A percentile compares a stretch with the other conserved stretches of the same genome.
These are phyloP conservation scores for Andrena flavipes DNA, from an alignment of 2,888 invertebrate species.

Conservation along the genomic window DNA sequence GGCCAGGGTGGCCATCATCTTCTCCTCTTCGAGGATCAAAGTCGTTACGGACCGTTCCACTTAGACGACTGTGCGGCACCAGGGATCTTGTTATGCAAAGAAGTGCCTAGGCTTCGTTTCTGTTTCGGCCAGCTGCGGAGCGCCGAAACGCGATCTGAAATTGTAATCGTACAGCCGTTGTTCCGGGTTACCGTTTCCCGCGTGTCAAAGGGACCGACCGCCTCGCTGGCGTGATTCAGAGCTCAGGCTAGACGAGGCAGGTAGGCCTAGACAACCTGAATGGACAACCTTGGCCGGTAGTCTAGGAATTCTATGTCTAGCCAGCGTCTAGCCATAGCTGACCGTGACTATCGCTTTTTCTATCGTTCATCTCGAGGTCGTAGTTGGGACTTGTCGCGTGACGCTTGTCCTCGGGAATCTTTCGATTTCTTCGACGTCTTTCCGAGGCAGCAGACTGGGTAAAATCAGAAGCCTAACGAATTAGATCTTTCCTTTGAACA, in stretches of 20 bases:
- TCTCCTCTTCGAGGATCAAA: slow-evolving; percentile 19
- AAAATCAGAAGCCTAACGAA: too few species aligned
- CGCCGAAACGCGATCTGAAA: slow-evolving; percentile 62
- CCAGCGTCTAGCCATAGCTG: slow-evolving; percentile 52
- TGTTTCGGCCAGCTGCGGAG: slow-evolving; percentile 43
- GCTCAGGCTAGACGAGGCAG: slow-evolving; percentile 35
- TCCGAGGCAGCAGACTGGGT: too few species aligned
- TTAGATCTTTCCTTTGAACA: too few species aligned
- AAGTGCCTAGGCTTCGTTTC: slow-evolving; percentile 56
- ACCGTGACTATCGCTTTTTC: slow-evolving; percentile 62
- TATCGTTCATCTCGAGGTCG: slow-evolving; percentile 54
- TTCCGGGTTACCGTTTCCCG: slow-evolving; percentile 47
- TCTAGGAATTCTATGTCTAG: slow-evolving; percentile 59
- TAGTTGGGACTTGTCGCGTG: background rate
- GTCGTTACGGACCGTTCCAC: slow-evolving; percentile 41
- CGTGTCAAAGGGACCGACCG: slow-evolving; percentile 21
- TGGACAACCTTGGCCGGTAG: slow-evolving; percentile 55
- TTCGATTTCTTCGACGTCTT: too few species aligned
- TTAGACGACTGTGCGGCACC: slow-evolving; percentile 27
- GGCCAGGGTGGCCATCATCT: background rate
- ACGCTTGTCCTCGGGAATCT: too few species aligned
- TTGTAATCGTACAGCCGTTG: slow-evolving; percentile 46
- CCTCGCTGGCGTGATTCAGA: slow-evolving; percentile 30
- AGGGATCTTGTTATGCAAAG: slow-evolving; percentile 64
- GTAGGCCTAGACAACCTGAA: slow-evolving; percentile 13